Percentiles rank a stretch among this genome's conserved stretches.
phyloP scores from a whole-genome alignment of 92 coral and sea anemone genomes.

The Siderastrea radians region DNA sequence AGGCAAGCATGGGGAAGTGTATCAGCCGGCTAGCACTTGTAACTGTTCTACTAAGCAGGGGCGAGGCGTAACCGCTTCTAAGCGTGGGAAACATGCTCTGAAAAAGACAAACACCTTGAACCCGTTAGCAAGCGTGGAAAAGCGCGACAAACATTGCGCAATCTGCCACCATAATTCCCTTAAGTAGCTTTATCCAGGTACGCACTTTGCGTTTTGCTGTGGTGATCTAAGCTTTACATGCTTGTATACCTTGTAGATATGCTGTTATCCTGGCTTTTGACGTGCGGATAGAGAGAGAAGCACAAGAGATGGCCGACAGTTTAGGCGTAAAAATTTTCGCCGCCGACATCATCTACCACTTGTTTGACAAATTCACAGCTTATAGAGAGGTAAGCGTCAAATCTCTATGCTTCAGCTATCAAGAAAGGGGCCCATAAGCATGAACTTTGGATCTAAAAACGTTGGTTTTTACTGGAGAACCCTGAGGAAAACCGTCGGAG shows the following conservation, averaged over 20 bases:
- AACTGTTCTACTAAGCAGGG: too few relatives aligned
- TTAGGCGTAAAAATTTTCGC: conserved; percentile 93
- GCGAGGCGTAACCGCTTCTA: too few relatives aligned
- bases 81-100: too few relatives aligned
- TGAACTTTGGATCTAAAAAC: too few relatives aligned
- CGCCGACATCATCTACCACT: conserved; percentile 97
- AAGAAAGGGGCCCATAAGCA: background rate
- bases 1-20: too few relatives aligned
- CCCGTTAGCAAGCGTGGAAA: too few relatives aligned
- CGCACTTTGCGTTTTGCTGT: background rate
- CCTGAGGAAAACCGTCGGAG: too few relatives aligned
- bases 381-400: conserved; percentile 85
- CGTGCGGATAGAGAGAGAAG: conserved; percentile 95
- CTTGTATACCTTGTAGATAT: conserved; percentile 53
- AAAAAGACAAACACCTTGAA: too few relatives aligned
- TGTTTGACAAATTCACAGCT: conserved; percentile 95
- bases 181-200: background rate
- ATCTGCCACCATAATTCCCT: background rate
- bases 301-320: conserved; percentile 97
- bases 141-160: too few relatives aligned
- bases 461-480: too few relatives aligned
- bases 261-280: conserved; percentile 98
- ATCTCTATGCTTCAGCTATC: background rate
- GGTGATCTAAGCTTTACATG: background rate
- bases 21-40: too few relatives aligned